Base-by-base conservation (phyloP, 2,797 vertebrate species). In the Cyprinodon diabolis region DNA sequence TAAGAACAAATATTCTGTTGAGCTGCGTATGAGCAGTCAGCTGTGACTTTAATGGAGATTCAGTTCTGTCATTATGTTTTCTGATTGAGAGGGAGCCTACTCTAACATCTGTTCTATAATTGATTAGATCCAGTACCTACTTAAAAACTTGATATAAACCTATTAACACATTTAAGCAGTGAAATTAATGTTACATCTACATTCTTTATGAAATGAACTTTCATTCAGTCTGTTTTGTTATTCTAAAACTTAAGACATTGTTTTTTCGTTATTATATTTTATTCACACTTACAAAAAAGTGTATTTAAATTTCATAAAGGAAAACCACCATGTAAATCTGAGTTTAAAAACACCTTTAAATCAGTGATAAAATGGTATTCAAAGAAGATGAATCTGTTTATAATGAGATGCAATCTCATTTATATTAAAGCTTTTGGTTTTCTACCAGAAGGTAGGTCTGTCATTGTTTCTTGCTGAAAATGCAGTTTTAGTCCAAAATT, bases 401-500 rank as follows among this genome's bases (percentile, higher is more conserved):
- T 80, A 88, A 89, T 85, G 70, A 88, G 70, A 89, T 76, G 58
- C 89, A 81, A 91, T 89, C 78, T 90, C 66, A 81, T 90, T 86
- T 83, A 76, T 71, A 88, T 49, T 77, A 75, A 74, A 79, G 77
- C 83, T 84, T 84, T 83, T 73, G 83, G 72, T 88, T 86, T 87
- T 78, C 78, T 2, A 30, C 30, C 30, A 30, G 30, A 30, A 30
- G 30, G 6, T 51, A 40, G 51, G 62, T 68, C 74, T 78, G 66
- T 72, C 58, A 55, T 56, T 72, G 78, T 81, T 69, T 91, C 69
- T 81, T 86, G 87, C 86, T 91, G 85, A 91, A 91, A 87, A 87
- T 67, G 88, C 90, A 85, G 49, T 86, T 91, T 81, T 83, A 47
- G 58, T 83, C 78, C 75, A 79, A 90, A 91, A 83, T 54, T n/a